Conservation (phyloP, 2,888 invertebrate genomes). For the Stenodera caucasica region DNA sequence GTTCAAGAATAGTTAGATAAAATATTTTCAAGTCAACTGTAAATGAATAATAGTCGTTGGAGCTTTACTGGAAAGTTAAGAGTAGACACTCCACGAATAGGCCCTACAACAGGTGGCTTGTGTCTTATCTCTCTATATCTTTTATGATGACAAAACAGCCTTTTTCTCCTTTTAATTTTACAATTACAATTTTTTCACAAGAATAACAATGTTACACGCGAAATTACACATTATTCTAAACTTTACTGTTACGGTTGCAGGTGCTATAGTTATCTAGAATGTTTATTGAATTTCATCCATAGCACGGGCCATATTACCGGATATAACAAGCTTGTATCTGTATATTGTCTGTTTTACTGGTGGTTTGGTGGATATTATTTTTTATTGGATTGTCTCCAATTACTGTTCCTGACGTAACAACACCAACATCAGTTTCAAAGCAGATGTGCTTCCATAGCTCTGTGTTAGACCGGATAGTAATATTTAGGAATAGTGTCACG, state of each 20-base stretch:
- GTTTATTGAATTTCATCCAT: conserved; percentile 5
- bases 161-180: background rate
- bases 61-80: background rate
- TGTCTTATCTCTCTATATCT: conserved; percentile 4
- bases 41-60: background rate
- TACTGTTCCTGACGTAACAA: background rate
- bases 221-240: conserved; percentile 9
- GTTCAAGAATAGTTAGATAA: background rate
- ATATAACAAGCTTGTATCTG: background rate
- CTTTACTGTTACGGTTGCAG: conserved; percentile 6
- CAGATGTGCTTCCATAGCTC: conserved; percentile 6
- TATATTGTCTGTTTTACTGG: background rate
- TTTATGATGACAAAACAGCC: background rate
- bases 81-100: conserved; percentile 2
- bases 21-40: conserved; percentile 6
- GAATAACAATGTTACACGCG: background rate
- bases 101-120: conserved; percentile 1
- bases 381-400: conserved; percentile 12
- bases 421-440: background rate
- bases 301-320: background rate
- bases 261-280: conserved; percentile 8
- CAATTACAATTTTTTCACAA: background rate
- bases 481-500: conserved; percentile 9
- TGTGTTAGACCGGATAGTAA: background rate
- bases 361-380: conserved; percentile 3